A percentile compares a stretch with the other conserved stretches of the same genome.
These are phyloP conservation scores for Cryptus viduatorius DNA, from an alignment of 2,888 invertebrate genomes.

Conservation along the genomic window DNA sequence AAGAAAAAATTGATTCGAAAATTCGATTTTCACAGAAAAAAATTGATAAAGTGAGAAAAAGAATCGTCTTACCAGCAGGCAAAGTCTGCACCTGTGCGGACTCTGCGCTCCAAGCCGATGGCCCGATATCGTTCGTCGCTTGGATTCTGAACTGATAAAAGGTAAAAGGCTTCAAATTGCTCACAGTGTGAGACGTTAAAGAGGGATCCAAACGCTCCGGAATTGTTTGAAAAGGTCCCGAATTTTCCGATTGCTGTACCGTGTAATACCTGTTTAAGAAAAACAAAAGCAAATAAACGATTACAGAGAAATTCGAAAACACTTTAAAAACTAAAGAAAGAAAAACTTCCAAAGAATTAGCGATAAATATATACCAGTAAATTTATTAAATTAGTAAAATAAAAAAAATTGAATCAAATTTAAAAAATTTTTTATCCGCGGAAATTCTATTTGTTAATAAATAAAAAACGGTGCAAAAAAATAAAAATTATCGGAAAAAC, in stretches of 20 bases:
- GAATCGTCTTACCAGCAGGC: slow-evolving; percentile 89
- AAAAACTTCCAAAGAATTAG: no score
- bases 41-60: slow-evolving; percentile 26
- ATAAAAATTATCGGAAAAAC: no score
- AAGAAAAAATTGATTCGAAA: neutral
- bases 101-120: slow-evolving; percentile 95
- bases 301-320: neutral
- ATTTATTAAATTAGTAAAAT: neutral
- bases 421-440: no score
- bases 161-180: slow-evolving; percentile 94
- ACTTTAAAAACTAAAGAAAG: no score
- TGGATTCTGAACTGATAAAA: slow-evolving; percentile 96
- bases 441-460: no score
- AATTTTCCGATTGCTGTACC: slow-evolving; percentile 95
- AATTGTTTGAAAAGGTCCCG: slow-evolving; percentile 93
- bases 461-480: no score
- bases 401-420: no score
- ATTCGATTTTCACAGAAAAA: neutral
- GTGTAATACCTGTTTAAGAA: slow-evolving; percentile 91
- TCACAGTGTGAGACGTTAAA: slow-evolving; percentile 94
- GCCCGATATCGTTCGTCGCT: slow-evolving; percentile 98
- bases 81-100: slow-evolving; percentile 95
- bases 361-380: neutral
- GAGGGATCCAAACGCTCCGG: slow-evolving; percentile 95
- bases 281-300: neutral